Evolutionary conservation across 2,113 vertebrate genomes (phyloP).

Genomic region (Pterocles burchelli): DNA sequence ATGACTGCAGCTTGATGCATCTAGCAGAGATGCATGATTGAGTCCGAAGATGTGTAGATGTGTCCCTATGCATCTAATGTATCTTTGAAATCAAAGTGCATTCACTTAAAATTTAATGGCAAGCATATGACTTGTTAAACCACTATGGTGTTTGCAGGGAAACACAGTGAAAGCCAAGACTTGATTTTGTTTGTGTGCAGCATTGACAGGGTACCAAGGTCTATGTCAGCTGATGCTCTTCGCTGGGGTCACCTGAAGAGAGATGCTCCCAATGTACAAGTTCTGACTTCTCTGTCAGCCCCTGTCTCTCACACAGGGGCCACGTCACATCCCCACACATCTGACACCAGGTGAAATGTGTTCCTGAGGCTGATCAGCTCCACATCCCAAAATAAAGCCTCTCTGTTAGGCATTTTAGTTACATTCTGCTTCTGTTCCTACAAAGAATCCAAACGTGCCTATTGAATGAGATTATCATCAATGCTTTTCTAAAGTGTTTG

Average conservation of each 20-base stretch:
- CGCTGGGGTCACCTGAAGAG: neutral
- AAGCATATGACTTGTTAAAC: neutral
- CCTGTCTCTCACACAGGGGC: accelerated
- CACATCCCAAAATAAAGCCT: neutral
- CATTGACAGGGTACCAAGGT: neutral
- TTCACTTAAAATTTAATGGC: neutral
- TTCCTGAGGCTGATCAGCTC: neutral
- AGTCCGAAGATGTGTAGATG: neutral
- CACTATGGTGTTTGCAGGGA: neutral
- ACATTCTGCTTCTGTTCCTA: neutral
- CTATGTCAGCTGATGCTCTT: neutral
- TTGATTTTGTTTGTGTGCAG: neutral
- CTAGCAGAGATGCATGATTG: neutral
- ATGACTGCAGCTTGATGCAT: neutral
- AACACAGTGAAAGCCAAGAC: neutral
- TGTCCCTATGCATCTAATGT: neutral
- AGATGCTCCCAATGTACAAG: neutral
- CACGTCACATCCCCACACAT: accelerated
- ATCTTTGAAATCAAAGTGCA: neutral
- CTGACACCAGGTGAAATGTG: neutral
- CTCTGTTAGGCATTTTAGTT: neutral
- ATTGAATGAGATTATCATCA: neutral
- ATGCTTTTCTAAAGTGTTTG: neutral
- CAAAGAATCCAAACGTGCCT: neutral
- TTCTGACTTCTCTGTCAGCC: neutral